Evolutionary conservation across 2,797 vertebrate species (phyloP), one percentile per base, ranked within the genome.

Genomic region (Thamnophis elegans): DNA sequence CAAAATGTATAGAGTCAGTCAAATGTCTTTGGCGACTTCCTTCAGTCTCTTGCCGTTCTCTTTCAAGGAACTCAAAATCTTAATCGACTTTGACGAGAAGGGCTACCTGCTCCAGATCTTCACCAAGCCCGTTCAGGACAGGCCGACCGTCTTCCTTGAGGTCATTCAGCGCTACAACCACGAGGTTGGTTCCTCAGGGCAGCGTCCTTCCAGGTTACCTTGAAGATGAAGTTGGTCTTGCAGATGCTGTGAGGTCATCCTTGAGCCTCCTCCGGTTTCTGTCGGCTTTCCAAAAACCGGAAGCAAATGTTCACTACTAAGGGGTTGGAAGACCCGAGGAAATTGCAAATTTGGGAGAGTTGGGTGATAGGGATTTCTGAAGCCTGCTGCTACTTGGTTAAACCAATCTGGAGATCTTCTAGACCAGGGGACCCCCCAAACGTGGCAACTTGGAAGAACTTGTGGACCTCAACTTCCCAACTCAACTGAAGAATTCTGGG

Each of bases 61-160:
- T 92, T 13, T 92, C 87, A 89, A 97, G 99, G 98, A 99, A 91
- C 97, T 99, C 96, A 99, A 98, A 94, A 99, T 99, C 96, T 97
- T 99, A 96, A 98, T 99, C 95, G 99, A 99, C 97, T 99, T 97
- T 11, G 99, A 99, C 25, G 99, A 99, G 94, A 98, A 99, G 5
- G 99, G 99, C 28, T 99, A 99, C 94, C 97, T 99, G 94, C 98
- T 99, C 56, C 99, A 99, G 96, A 99, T 99, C 97, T 99, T 99
- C 97, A 99, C 99, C 92, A 99, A 99, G 92, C 99, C 99, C 0
- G 96, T 99, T 87, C 99, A 99, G 96, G 99, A 99, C 97, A 98
- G 99, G 18, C 99, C 99, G 92, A 99, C 99, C 0, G 98, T 99
- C 89, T 99, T 99, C 94, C 96, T 99, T 96, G 99, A 99, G 93